Base-by-base conservation (phyloP, 2,797 vertebrate genomes). In the Myripristis murdjan region DNA sequence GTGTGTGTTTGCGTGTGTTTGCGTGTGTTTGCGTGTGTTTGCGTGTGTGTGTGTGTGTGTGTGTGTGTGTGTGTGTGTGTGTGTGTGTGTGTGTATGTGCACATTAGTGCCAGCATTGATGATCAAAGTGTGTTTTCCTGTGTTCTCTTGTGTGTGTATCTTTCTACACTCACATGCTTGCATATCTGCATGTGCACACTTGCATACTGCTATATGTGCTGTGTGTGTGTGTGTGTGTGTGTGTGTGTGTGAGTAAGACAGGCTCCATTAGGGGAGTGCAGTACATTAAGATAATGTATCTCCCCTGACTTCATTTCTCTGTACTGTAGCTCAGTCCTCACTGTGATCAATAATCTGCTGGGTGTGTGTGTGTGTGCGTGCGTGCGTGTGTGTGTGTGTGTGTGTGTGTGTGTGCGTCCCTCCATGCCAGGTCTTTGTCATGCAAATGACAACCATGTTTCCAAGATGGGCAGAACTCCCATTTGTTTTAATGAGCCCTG, bases 271-370 rank as follows among this genome's bases (percentile, higher is more conserved):
- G 73, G 57, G 15, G 51, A 79, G 59, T 54, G 49, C 6, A 81
- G 73, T 77, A 69, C 82, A 90, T 88, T 82, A 85, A 82, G 75
- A 83, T 85, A 83, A 85, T 80, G 82, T 4, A 51, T 79, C 70
- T 72, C 53, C 35, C 54, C 69, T 86, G 84, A 90, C 76, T 77
- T 72, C 75, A 0, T 78, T 81, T 60, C 43, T 67, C 31, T 76
- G 58, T 31, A 62, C n/a, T n/a, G n/a, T n/a, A n/a, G 64, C 65
- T 39, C 16, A 28, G 63, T 47, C 10, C 67, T 6, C 53, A 20
- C 60, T 76, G 64, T 62, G 59, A 88, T 90, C 81, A 75, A 90
- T 91, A 79, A 63, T 44, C 60, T 0, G 39, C 72, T 22, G 15
- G 1, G 1, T 14, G 59, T 64, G 31, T 53, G 44, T 47, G n/a